Base-by-base conservation (phyloP, 2,113 vertebrate genomes). In the Laterallus jamaicensis region DNA sequence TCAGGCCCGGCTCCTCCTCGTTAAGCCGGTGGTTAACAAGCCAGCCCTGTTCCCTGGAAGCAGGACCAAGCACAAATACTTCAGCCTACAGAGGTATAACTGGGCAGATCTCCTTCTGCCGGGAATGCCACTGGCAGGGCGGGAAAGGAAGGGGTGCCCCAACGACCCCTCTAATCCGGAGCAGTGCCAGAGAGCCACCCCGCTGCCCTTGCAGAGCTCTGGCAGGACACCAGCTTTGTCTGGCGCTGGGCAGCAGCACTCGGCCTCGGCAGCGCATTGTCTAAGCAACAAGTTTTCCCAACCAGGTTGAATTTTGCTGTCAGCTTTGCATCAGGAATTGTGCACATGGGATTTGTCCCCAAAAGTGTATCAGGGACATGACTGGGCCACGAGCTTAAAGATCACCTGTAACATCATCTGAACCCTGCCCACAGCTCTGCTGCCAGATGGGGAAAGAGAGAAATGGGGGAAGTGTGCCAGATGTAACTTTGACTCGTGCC, bases 401-500 rank as follows among this genome's bases (percentile, higher is more conserved):
- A 18, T 14, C 6, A 1, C 49, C 52, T 10, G 26, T 31, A 37
- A n/a, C 5, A 0, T 31, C 62, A 8, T 5, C 50, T 6, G 59
- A 29, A 28, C 26, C 5, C n/a, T 24, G 50, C 39, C 82, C 8
- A 3, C 56, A 26, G 71, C 59, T 15, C 59, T 42, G 64, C 84
- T 73, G 80, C 42, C 29, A 1, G 15, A 3, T 1, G 12, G 39
- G n/a, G 3, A 18, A 32, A 28, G 54, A 21, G 31, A 25, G 26
- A 40, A 8, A 22, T 44, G 40, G 40, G 55, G 70, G 37, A 24
- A 66, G 69, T 19, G 70, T 24, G 64, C 74, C 22, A 8, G 39
- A 12, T 0, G 4, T 6, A 3, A 5, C 63, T 39, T 31, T 13
- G 40, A 58, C 8, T 3, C 0, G 1, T 3, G 19, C 22, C 35